Base-by-base conservation (phyloP, 2,113 vertebrate species). In the Leptocoma aspasia region DNA sequence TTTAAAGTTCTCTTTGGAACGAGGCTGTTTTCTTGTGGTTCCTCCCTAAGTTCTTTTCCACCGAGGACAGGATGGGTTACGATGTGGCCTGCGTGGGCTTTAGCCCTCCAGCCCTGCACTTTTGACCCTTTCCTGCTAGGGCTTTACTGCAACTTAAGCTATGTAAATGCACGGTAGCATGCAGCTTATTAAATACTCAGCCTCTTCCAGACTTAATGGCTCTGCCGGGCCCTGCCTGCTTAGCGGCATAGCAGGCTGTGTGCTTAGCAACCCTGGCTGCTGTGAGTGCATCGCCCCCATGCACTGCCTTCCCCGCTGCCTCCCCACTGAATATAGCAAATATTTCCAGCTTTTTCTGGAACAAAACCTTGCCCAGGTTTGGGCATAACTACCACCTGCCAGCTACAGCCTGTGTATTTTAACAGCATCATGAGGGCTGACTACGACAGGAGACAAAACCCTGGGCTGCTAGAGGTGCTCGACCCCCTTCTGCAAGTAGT, bases 231-330 rank as follows among this genome's bases (percentile, higher is more conserved):
- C 64, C 90, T 92, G 93, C 76, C 88, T 59, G 63, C 84, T 61
- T 52, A 70, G 76, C 3, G 1, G 88, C 84, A 95, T 84, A 92
- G 95, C 94, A 73, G 53, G 70, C 86, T 57, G 72, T 39, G 24
- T 73, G 90, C 96, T 95, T 96, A 92, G 93, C 95, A 94, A 86
- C 96, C 84, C 57, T 1, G 10, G 76, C 84, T 80, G 93, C 94
- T 1, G 1, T 2, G 16, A 69, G 28, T 1, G 60, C 64, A 15
- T 66, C 41, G 3, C 45, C 49, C 68, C 23, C 6, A 0, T 41
- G 64, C 45, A 3, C 35, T 2, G 9, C 77, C 50, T 53, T 30
- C 33, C 68, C 24, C 1, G 0, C 54, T 33, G 63, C 57, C 31
- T 88, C 66, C 33, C 30, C 18, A 2, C 37, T 7, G 5, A 47